Base-by-base conservation (phyloP, 2,113 vertebrate genomes). In the Lagenorhynchus albirostris region DNA sequence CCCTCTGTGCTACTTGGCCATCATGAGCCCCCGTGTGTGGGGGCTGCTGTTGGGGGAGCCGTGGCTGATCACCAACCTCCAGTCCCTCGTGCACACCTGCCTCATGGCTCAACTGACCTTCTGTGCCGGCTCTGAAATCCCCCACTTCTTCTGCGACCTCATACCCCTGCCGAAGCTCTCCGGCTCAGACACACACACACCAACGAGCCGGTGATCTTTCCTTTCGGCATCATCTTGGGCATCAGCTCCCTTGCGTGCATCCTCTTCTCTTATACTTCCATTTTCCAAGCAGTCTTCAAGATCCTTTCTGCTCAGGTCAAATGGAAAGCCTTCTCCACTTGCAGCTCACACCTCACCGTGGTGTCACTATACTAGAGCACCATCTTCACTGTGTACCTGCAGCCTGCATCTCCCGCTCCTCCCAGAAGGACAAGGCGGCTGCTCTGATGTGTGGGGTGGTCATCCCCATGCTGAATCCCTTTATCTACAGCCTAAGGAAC, bases 81-180 rank as follows among this genome's bases (percentile, higher is more conserved):
- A 98, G 47, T 98, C 97, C 4, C 70, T 98, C 5, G 41, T 98
- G 2, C 97, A 98, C 84, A 98, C 97, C 68, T 83, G 95, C 60
- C 91, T 98, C 81, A 96, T 97, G 80, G 94, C 96, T n/a, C 95
- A 26, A 7, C 70, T 98, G 29, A 98, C 95, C 73, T 98, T 98
- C 96, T 97, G 98, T 0, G 21, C 60, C 0, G 4, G 89, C n/a
- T 62, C 91, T 2, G 12, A 96, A 50, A 95, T 98, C 77, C 92
- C 97, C 29, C 98, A 98, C 71, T 97, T 98, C 55, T 98, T 98
- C 97, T 98, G 97, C 1, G 97, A 98, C 76, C 84, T 98, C 65
- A 87, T 92, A 26, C 98, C 97, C 6, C 91, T 98, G 25, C 71
- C 98, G 93, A 96, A 96, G 31, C 97, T 98, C 29, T 97, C 98